These are phyloP conservation scores for Lagria hirta DNA, from an alignment of 2,888 invertebrate genomes.

Conservation along the genomic window DNA sequence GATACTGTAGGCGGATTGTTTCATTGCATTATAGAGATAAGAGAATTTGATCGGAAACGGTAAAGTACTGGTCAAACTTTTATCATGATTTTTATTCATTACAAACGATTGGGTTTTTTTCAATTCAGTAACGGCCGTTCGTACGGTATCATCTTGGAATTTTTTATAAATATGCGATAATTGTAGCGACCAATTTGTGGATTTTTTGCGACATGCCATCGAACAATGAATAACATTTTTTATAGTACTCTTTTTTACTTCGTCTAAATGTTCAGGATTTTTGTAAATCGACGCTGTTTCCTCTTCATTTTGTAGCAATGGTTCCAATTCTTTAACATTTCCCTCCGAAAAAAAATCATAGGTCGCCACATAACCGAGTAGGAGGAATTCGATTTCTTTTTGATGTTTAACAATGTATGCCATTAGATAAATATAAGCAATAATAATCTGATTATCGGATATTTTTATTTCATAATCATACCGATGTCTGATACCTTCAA, in stretches of 20 bases:
- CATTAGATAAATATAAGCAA: conserved; percentile 37
- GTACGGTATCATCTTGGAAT: conserved; percentile 66
- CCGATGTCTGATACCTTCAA: conserved; percentile 19
- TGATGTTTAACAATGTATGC: conserved; percentile 34
- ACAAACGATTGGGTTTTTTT: conserved; percentile 62
- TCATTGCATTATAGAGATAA: conserved; percentile 51
- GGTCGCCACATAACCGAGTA: conserved; percentile 33
- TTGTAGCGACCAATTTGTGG: conserved; percentile 65
- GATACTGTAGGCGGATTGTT: conserved; percentile 33
- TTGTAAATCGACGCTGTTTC: conserved; percentile 37
- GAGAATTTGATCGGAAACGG: conserved; percentile 52
- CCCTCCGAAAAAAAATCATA: conserved; percentile 37
- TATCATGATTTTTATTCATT: conserved; percentile 42
- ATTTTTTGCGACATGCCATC: conserved; percentile 57
- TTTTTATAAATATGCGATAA: conserved; percentile 72
- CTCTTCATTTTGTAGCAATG: conserved; percentile 20
- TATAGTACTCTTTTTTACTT: conserved; percentile 59
- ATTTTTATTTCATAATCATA: conserved; percentile 13
- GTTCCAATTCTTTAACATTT: conserved; percentile 14
- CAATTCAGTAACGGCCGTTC: conserved; percentile 62
- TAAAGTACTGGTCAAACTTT: conserved; percentile 24
- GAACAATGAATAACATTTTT: conserved; percentile 67
- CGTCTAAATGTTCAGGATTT: conserved; percentile 54
- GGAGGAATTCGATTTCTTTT: conserved; percentile 31
- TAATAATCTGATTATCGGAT: conserved; percentile 24